Evolutionary conservation across 2,888 invertebrate genomes (phyloP).

Genomic region (Amphipoea lucens): DNA sequence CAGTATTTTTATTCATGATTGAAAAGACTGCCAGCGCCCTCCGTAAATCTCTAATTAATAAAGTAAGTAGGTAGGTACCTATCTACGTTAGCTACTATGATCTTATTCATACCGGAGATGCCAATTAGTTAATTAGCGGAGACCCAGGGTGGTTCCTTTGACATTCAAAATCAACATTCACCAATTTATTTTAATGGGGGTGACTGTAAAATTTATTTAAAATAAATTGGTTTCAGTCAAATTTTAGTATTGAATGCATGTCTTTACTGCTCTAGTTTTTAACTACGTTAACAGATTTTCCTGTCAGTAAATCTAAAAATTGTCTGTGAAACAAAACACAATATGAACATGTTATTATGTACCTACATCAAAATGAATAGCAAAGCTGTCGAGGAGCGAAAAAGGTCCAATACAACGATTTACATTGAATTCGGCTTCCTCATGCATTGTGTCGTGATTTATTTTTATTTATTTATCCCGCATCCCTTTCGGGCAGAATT

Average conservation of each 20-base stretch:
- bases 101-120: constrained; percentile 29
- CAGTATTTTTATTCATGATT: not conserved
- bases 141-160: constrained; percentile 28
- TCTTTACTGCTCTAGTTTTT: not conserved
- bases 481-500: constrained; percentile 27
- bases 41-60: not conserved
- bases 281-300: not conserved
- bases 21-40: not conserved
- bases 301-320: not conserved
- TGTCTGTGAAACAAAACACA: not conserved
- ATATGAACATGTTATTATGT: not conserved
- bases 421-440: constrained; percentile 18
- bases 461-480: constrained; percentile 45
- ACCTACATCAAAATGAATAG: constrained; percentile 30
- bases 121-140: constrained; percentile 48
- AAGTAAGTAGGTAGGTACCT: constrained; percentile 24
- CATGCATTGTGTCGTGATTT: constrained; percentile 31
- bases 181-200: too few relatives aligned
- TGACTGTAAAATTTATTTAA: not conserved
- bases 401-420: constrained; percentile 13
- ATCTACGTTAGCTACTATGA: not conserved
- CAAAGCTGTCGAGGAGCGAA: constrained; percentile 3
- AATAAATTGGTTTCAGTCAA: constrained; percentile 24
- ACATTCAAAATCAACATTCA: constrained; percentile 30
- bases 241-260: not conserved